A percentile compares a stretch with the other conserved stretches of the same genome.
These are phyloP conservation scores for Drosophila asahinai DNA, from an alignment of 1,140 invertebrate genomes.

Conservation along the genomic window DNA sequence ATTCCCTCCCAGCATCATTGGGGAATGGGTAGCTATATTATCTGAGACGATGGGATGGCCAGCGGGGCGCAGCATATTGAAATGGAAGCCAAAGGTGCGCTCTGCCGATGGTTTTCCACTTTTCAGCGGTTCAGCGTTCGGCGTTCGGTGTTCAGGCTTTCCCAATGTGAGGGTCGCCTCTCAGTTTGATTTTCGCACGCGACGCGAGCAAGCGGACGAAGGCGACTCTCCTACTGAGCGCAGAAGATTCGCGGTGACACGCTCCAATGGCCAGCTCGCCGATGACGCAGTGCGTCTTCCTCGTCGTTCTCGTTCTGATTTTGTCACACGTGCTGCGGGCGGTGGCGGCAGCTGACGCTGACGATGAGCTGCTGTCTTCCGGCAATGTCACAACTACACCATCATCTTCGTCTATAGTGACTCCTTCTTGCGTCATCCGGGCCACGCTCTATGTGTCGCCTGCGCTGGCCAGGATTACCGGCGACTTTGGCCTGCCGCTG, in stretches of 20 bases:
- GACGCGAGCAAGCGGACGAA: slow-evolving; percentile 37
- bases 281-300: slow-evolving; percentile 67
- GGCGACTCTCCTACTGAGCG: background rate
- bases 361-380: slow-evolving; percentile 17
- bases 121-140: slow-evolving; percentile 37
- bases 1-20: background rate
- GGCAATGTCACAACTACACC: slow-evolving; percentile 1
- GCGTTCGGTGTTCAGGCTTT: slow-evolving; percentile 11
- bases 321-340: slow-evolving; percentile 30
- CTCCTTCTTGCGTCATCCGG: slow-evolving; percentile 51
- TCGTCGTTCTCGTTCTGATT: slow-evolving; percentile 19
- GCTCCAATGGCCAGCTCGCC: slow-evolving; percentile 52
- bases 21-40: slow-evolving; percentile 6
- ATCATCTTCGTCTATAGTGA: background rate
- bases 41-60: slow-evolving; percentile 14
- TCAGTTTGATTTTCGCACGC: slow-evolving; percentile 69
- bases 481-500: slow-evolving; percentile 63
- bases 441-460: slow-evolving; percentile 59
- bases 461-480: slow-evolving; percentile 10
- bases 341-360: slow-evolving; percentile 43
- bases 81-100: slow-evolving; percentile 63
- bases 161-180: slow-evolving; percentile 59
- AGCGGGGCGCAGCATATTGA: slow-evolving; percentile 49
- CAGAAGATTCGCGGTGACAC: slow-evolving; percentile 33
- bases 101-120: slow-evolving; percentile 39